phyloP scores from a whole-genome alignment of 2,888 invertebrate genomes.

The Drosophila flavopinicola region DNA sequence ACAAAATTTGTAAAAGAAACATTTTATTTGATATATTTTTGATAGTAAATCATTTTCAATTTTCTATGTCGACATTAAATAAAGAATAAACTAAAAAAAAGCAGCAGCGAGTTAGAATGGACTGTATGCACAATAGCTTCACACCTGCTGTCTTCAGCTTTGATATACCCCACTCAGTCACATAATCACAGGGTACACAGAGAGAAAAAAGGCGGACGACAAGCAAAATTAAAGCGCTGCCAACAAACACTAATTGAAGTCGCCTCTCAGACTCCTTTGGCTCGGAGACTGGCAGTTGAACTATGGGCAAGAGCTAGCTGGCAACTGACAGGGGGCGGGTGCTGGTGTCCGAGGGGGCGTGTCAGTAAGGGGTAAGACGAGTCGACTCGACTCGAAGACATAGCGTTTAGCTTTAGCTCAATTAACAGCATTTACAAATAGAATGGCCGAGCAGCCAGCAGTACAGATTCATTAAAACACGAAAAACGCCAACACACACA shows the following conservation, averaged over 20 bases:
- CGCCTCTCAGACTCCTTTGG: conserved; percentile 25
- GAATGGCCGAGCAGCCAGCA: conserved; percentile 54
- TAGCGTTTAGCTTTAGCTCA: conserved; percentile 72
- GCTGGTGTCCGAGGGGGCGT: neutral
- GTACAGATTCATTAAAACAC: conserved; percentile 77
- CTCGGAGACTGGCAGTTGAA: conserved; percentile 1
- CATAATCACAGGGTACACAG: conserved; percentile 19
- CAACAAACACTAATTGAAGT: conserved; percentile 51
- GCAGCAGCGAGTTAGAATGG: too few relatives aligned
- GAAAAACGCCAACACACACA: conserved; percentile 26
- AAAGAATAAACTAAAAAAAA: too few relatives aligned
- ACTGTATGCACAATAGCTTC: too few relatives aligned
- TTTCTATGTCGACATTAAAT: too few relatives aligned
- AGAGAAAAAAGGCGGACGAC: neutral
- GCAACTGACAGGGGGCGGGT: neutral
- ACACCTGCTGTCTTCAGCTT: too few relatives aligned
- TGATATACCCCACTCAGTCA: neutral
- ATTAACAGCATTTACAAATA: conserved; percentile 71
- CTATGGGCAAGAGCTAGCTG: neutral
- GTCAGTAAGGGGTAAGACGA: conserved; percentile 23
- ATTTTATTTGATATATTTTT: too few relatives aligned
- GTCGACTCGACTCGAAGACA: conserved; percentile 40
- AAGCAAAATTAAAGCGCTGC: conserved; percentile 31
- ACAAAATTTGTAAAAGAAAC: too few relatives aligned
- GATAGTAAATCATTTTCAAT: too few relatives aligned